Evolutionary conservation across 1,140 invertebrate species (phyloP).

Genomic region (Drosophila saltans): DNA sequence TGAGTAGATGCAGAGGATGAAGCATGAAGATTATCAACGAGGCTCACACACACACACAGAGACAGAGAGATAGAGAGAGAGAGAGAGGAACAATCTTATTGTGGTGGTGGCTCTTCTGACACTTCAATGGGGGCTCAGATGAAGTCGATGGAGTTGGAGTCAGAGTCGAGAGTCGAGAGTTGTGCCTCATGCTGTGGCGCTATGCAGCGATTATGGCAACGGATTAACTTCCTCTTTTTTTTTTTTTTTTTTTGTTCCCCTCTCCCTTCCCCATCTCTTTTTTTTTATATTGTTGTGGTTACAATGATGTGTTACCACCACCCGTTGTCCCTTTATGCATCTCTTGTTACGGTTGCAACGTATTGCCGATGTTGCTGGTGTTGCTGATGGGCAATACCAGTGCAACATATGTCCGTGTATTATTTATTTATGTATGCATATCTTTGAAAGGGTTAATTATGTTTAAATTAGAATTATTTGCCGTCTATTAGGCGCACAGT

Average conservation of each 20-base stretch:
- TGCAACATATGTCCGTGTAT: not conserved
- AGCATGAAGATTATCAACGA: constrained; percentile 51
- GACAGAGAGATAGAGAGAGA: constrained; percentile 4
- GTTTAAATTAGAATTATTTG: constrained; percentile 17
- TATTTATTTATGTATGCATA: no score
- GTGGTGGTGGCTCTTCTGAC: constrained; percentile 67
- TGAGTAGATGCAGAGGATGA: not conserved
- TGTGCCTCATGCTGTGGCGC: constrained; percentile 79
- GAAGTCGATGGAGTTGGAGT: constrained; percentile 27
- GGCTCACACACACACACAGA: constrained; percentile 35
- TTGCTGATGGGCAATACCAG: constrained; percentile 10
- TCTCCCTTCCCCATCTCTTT: not conserved
- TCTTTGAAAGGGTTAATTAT: constrained; percentile 15
- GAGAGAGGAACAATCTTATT: constrained; percentile 21
- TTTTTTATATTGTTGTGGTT: constrained; percentile 36
- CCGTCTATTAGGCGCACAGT: constrained; percentile 38
- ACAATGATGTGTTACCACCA: constrained; percentile 48
- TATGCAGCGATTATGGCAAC: constrained; percentile 74
- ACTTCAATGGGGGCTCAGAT: constrained; percentile 68
- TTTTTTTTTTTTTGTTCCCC: not conserved
- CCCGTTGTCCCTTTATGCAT: constrained; percentile 51
- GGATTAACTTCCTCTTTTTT: constrained; percentile 76
- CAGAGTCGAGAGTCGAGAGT: not conserved
- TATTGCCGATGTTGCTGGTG: constrained; percentile 22
- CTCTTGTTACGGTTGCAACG: not conserved